phyloP scores from a whole-genome alignment of 2,888 invertebrate genomes.

The Chaitophorus viminalis region DNA sequence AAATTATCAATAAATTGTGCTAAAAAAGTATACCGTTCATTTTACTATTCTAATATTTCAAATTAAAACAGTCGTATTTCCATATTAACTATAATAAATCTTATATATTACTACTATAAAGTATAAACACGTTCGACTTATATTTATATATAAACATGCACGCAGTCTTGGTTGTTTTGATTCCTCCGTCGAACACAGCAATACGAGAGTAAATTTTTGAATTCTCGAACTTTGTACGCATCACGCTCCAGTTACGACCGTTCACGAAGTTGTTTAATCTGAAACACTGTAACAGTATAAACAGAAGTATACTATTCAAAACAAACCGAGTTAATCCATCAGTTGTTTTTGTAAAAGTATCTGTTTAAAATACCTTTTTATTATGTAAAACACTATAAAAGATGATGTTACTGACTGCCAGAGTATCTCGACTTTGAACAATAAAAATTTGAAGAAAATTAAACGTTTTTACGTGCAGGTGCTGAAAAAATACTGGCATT shows the following conservation, averaged over 20 bases:
- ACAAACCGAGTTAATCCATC: background rate
- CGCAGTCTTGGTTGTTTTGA: background rate
- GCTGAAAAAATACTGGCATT: slow-evolving; percentile 27
- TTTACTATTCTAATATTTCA: background rate
- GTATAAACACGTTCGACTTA: background rate
- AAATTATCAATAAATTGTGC: background rate
- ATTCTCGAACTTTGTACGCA: background rate
- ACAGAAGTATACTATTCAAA: background rate
- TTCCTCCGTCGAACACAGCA: background rate
- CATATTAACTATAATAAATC: background rate
- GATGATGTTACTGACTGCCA: background rate
- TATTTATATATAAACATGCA: background rate
- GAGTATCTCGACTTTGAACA: background rate
- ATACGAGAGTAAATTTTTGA: background rate
- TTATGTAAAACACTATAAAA: background rate
- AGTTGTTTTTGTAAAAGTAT: too few relatives aligned
- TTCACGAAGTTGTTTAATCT: background rate
- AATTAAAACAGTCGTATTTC: background rate
- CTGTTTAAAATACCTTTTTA: background rate
- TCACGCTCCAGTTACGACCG: background rate
- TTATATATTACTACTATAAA: background rate
- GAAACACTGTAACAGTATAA: slow-evolving; percentile 27
- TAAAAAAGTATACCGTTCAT: background rate
- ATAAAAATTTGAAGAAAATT: background rate
- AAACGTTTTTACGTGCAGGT: background rate